Base-by-base conservation (phyloP, 2,797 vertebrate species). In the Pangasius djambal region DNA sequence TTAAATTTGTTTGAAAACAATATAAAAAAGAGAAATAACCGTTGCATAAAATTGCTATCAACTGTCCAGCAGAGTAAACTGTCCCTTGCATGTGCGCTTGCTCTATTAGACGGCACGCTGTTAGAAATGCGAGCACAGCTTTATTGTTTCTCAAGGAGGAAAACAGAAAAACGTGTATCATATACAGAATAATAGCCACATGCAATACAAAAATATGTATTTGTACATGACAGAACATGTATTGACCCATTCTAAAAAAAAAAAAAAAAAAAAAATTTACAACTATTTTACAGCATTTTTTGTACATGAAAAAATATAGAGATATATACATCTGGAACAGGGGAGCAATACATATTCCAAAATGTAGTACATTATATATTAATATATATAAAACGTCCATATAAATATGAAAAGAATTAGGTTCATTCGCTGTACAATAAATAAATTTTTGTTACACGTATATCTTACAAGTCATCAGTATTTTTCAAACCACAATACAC, bases 161-260 rank as follows among this genome's bases (percentile, higher is more conserved):
- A 96, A 96, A 96, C 95, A 96, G 92, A 96, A 95, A 88, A 94
- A 90, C 91, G 94, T 92, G 93, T 95, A 92, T 89, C 83, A 77
- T 85, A 93, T 95, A 96, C 95, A 96, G 93, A 95, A 95, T 94
- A 94, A 94, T 93, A 93, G 90, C 95, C 94, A 96, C 96, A 96
- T 96, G 96, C 96, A 96, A 96, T 97, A 97, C 95, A 97, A 97
- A 97, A 97, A 97, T 97, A 97, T 96, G 94, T 94, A 94, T 95
- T 95, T 95, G 95, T 95, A 96, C 96, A 96, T 92, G 94, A 96
- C 95, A 95, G 94, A 95, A 96, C 95, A 96, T 94, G 91, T 94
- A 94, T 95, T 91, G 93, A 95, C 94, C 94, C 94, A 93, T 95
- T 96, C 93, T 95, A 95, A 94, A 95, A 94, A 95, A 95, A 82